Percentiles rank a stretch among this genome's conserved stretches.
phyloP scores from a whole-genome alignment of 2,888 invertebrate species.

The Aporophyla nigra region DNA sequence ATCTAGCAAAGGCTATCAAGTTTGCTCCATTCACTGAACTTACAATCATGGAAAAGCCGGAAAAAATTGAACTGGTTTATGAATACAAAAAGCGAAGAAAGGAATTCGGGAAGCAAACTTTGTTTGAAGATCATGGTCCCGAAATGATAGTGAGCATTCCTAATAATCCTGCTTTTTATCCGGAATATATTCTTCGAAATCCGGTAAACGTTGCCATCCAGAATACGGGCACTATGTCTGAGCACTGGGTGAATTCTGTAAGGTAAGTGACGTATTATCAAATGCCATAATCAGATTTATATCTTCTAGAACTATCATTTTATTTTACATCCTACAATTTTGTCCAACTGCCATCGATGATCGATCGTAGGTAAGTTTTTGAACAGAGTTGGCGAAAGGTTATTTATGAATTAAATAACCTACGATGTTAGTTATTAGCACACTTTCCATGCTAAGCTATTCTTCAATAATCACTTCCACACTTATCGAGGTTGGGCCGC shows the following conservation, averaged over 20 bases:
- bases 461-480: neutral
- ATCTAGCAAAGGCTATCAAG: slow-evolving; percentile 54
- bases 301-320: neutral
- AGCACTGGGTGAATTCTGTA: slow-evolving; percentile 92
- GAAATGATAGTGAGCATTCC: slow-evolving; percentile 92
- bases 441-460: neutral
- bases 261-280: slow-evolving; percentile 74
- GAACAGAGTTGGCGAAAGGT: neutral
- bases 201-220: slow-evolving; percentile 92
- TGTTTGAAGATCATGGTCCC: slow-evolving; percentile 93
- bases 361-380: neutral
- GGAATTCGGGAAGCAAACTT: slow-evolving; percentile 93
- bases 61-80: slow-evolving; percentile 83
- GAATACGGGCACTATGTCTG: slow-evolving; percentile 91
- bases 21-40: slow-evolving; percentile 12
- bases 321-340: neutral
- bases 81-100: slow-evolving; percentile 93
- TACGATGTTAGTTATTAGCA: slow-evolving; percentile 4
- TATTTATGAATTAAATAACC: neutral
- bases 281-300: neutral
- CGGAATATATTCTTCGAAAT: slow-evolving; percentile 91
- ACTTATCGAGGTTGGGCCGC: neutral
- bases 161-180: slow-evolving; percentile 90
- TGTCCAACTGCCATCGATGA: neutral
- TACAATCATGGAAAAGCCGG: slow-evolving; percentile 81